phyloP scores from a whole-genome alignment of 2,888 invertebrate species.

The Cerastis rubricosa region DNA sequence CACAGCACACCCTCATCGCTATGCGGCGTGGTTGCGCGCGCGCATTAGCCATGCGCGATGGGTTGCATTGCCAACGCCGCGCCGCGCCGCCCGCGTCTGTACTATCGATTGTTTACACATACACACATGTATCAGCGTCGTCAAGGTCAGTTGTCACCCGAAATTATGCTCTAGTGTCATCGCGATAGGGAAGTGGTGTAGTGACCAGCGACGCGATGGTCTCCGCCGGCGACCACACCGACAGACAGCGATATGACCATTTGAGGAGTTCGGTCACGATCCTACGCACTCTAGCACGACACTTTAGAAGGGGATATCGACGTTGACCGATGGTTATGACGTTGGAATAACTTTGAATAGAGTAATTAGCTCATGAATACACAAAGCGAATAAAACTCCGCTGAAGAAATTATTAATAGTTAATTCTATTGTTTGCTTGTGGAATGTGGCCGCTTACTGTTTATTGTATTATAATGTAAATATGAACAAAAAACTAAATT shows the following conservation, averaged over 20 bases:
- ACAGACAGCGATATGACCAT: constrained; percentile 82
- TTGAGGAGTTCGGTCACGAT: constrained; percentile 89
- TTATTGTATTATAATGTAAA: constrained; percentile 73
- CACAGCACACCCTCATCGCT: constrained; percentile 82
- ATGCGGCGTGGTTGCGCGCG: constrained; percentile 81
- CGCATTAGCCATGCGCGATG: constrained; percentile 87
- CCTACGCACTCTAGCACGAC: constrained; percentile 80
- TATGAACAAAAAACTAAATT: constrained; percentile 48
- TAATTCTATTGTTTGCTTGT: constrained; percentile 76
- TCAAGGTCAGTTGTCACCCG: constrained; percentile 75
- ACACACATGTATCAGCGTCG: constrained; percentile 74
- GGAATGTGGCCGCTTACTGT: constrained; percentile 72
- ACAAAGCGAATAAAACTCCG: constrained; percentile 79
- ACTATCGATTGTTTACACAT: constrained; percentile 87
- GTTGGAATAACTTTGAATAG: constrained; percentile 90
- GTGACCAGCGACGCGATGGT: constrained; percentile 19
- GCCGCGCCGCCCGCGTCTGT: constrained; percentile 61
- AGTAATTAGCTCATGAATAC: constrained; percentile 88
- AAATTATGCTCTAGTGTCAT: constrained; percentile 77
- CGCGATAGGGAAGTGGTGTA: constrained; percentile 70
- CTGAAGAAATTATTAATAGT: constrained; percentile 79
- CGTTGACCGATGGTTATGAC: constrained; percentile 88
- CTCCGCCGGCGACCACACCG: constrained; percentile 79
- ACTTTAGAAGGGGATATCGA: constrained; percentile 85
- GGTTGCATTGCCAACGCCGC: constrained; percentile 77